Base-by-base conservation (phyloP, 2,113 vertebrate genomes). In the Brienomyrus longianalis region DNA sequence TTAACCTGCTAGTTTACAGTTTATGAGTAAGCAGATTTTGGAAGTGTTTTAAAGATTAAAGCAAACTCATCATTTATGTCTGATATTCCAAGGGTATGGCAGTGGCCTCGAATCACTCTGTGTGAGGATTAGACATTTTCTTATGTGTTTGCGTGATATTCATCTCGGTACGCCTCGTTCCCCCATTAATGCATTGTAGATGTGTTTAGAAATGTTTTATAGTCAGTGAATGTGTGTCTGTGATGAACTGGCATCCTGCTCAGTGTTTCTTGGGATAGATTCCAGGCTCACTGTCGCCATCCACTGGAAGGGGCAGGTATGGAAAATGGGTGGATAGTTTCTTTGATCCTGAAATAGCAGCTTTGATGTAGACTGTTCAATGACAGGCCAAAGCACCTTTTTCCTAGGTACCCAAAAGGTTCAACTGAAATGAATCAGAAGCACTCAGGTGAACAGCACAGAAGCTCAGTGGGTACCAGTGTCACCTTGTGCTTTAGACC, bases 341-440 rank as follows among this genome's bases (percentile, higher is more conserved):
- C 31, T 89, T 23, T 91, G 66, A 83, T 89, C 89, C 88, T 15
- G 8, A 74, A 27, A 88, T 10, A 85, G 86, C 70, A n/a, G 52
- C 54, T 91, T 62, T 90, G 51, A 90, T 89, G 86, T 86, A 35
- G 10, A 39, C 51, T 43, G 84, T 54, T 87, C 39, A 66, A 74
- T 87, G 74, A 21, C 35, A 84, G 45, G 88, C 89, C 21, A 90
- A 91, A 92, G 50, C 80, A 86, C 19, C 45, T 35, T 21, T 47
- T 31, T 90, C 89, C 83, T 43, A 80, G 86, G 15, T 66, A 52
- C 27, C 66, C 27, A 39, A 62, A 66, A 83, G 19, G 83, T 19
- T 39, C 62, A 80, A 45, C 43, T 74, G 47, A 88, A 31, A 83
- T 11, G 23, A 90, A 70, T 17, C 87, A 66, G 47, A 89, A 35